Base-by-base conservation (phyloP, 2,888 invertebrate species). In the Lasioglossum leucozonium region DNA sequence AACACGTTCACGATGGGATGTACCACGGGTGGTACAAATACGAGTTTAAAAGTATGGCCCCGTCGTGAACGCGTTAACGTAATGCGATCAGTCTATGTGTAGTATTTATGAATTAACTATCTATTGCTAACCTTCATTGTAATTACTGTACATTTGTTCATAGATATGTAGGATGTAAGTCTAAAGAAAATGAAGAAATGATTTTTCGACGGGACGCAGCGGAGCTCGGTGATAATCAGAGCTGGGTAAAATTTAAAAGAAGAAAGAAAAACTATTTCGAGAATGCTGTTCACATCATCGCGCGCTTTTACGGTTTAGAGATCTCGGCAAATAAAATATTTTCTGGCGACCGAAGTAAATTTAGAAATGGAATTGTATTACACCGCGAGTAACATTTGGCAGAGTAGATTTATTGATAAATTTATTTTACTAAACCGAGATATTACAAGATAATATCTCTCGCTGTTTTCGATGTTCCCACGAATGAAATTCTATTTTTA, bases 61-160 rank as follows among this genome's bases (percentile, higher is more conserved):
- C n/a, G n/a, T n/a, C n/a, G n/a, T n/a, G n/a, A n/a, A n/a, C n/a
- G n/a, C n/a, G n/a, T n/a, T n/a, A 88, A 90, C 91, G 87, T 91
- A 89, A 91, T 90, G 85, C 93, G 91, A 92, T 88, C 91, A 87
- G 86, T 92, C 88, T 91, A 87, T 92, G 89, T 92, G 91, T 91
- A 91, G 89, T 93, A 91, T 92, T 90, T 91, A 90, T 93, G 89
- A 90, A 92, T 88, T 34, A 67, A 90, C 75, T 88, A 92, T 92
- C 87, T 88, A 91, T 92, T 88, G 87, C 87, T 85, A 90, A 88
- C 80, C 84, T 88, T 88, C 89, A 91, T 83, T 93, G 93, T 93
- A 93, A 93, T 92, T 93, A 93, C 74, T 94, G 94, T 94, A 94
- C 91, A 94, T 94, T 94, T 94, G 93, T 94, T 92, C 85, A 94